phyloP scores from a whole-genome alignment of 1,140 invertebrate genomes.

The Acromyrmex echinatior region DNA sequence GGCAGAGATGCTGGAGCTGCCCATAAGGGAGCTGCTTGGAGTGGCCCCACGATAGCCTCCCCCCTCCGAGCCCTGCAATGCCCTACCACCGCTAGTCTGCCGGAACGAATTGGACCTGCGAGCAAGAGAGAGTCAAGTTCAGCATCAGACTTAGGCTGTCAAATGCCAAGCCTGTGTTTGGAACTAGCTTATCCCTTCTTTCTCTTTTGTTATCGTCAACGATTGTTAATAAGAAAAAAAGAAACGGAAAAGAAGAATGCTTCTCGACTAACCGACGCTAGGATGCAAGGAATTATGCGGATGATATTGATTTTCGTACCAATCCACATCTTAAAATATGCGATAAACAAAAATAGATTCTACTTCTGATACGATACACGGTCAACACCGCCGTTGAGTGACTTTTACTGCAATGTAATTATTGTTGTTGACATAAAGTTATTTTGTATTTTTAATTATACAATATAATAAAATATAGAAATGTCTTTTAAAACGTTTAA shows the following conservation, averaged over 20 bases:
- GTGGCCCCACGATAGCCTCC: constrained; percentile 87
- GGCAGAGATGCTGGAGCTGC: constrained; percentile 93
- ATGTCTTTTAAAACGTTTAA: constrained; percentile 7
- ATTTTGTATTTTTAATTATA: constrained; percentile 5
- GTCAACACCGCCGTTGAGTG: constrained; percentile 58
- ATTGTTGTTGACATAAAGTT: background rate
- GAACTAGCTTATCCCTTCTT: constrained; percentile 71
- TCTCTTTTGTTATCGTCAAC: constrained; percentile 55
- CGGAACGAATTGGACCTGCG: constrained; percentile 95
- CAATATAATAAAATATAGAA: constrained; percentile 17
- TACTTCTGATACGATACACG: constrained; percentile 66
- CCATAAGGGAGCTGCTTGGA: constrained; percentile 89
- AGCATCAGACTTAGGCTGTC: constrained; percentile 86
- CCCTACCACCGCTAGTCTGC: constrained; percentile 88
- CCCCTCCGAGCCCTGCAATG: constrained; percentile 87
- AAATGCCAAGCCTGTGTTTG: constrained; percentile 79
- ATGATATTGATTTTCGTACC: constrained; percentile 47
- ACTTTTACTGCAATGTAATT: constrained; percentile 22
- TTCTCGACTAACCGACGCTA: constrained; percentile 53
- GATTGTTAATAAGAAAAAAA: constrained; percentile 26
- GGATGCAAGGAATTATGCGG: constrained; percentile 47
- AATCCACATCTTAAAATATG: constrained; percentile 51
- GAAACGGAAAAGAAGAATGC: background rate
- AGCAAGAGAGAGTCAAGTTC: constrained; percentile 90
- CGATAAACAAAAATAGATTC: constrained; percentile 56